phyloP scores from a whole-genome alignment of 23 tunicate genomes.

The Trididemnum miniatum region DNA sequence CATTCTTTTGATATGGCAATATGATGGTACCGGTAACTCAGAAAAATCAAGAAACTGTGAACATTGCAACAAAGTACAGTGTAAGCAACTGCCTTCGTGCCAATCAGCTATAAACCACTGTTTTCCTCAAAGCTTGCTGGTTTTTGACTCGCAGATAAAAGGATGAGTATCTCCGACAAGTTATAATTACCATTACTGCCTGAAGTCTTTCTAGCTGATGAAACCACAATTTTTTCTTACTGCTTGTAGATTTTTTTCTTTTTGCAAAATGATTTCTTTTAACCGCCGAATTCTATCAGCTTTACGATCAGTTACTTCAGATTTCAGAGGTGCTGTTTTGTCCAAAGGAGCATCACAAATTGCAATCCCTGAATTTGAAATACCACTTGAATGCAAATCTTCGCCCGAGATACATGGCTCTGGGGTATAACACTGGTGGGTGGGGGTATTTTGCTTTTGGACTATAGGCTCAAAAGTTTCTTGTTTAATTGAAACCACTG shows the following conservation, averaged over 20 bases:
- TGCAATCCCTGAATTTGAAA: background rate
- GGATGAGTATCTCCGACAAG: no score
- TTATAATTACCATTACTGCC: no score
- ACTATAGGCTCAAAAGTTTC: background rate
- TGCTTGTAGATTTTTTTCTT: slow-evolving; percentile 43
- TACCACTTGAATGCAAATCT: background rate
- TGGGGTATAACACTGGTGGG: background rate
- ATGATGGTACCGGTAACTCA: no score
- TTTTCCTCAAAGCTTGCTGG: no score
- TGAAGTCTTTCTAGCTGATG: slow-evolving; percentile 35
- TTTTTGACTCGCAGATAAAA: no score
- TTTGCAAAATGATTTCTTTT: slow-evolving; percentile 34
- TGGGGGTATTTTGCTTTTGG: background rate
- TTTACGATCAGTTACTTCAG: background rate
- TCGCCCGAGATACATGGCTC: background rate
- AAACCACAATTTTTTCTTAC: slow-evolving; percentile 53
- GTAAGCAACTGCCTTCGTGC: no score
- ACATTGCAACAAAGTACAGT: no score
- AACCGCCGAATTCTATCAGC: slow-evolving; percentile 39
- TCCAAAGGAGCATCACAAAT: background rate
- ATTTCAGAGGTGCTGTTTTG: background rate
- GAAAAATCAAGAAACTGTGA: no score
- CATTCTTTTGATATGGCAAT: no score
- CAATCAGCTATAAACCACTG: no score
- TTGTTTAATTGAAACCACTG: background rate